Percentiles rank a stretch among this genome's conserved stretches.
phyloP scores from a whole-genome alignment of 1,140 invertebrate genomes.

The Episyrphus balteatus region DNA sequence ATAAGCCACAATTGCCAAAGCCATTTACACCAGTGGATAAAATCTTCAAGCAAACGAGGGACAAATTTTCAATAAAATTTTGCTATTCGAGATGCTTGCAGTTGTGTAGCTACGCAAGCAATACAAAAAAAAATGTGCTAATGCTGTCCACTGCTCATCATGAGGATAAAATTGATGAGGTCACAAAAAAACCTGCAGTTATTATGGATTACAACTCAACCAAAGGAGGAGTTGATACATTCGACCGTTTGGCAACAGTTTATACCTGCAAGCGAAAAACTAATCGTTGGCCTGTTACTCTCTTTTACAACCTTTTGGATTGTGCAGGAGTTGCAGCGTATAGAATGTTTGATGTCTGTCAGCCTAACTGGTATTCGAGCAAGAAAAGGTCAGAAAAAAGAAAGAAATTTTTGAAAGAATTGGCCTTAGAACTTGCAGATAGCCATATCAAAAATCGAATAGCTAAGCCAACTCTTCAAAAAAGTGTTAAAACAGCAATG shows the following conservation, averaged over 20 bases:
- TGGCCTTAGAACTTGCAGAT: background rate
- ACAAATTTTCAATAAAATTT: background rate
- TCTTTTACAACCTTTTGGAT: conserved; percentile 11
- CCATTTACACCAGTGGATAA: background rate
- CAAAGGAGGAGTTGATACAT: conserved; percentile 13
- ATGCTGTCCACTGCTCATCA: conserved; percentile 6
- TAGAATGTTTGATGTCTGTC: background rate
- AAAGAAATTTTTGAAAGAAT: background rate
- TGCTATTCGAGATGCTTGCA: background rate
- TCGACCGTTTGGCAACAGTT: conserved; percentile 9
- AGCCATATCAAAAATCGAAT: background rate
- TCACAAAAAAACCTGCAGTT: conserved; percentile 9
- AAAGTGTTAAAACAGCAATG: background rate
- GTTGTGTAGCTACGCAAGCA: conserved; percentile 3
- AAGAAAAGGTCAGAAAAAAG: background rate
- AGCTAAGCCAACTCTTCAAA: background rate
- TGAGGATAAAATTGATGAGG: conserved; percentile 5
- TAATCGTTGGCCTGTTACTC: conserved; percentile 12
- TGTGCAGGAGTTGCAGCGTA: background rate
- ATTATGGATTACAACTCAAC: conserved; percentile 12
- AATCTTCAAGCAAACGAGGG: background rate
- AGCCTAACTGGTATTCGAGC: background rate
- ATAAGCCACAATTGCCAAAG: conserved; percentile 5
- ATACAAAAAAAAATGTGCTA: conserved; percentile 6
- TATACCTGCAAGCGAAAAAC: conserved; percentile 9